Evolutionary conservation across 2,888 invertebrate species (phyloP).

Genomic region (Rotaria sp.): DNA sequence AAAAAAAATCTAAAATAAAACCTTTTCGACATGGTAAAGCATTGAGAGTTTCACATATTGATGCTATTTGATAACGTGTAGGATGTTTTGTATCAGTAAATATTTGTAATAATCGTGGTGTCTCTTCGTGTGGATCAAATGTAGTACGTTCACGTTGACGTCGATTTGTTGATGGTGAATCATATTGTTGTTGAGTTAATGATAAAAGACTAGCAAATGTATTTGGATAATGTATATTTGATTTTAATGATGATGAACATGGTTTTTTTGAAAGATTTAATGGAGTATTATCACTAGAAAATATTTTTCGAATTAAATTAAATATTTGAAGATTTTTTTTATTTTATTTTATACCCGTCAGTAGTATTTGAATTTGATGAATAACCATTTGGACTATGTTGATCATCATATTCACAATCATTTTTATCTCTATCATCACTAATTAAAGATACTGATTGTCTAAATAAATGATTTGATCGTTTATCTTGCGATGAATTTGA

Average conservation of each 20-base stretch:
- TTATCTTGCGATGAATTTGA: neutral
- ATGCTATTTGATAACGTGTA: constrained; percentile 86
- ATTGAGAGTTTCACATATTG: constrained; percentile 87
- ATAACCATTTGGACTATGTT: neutral
- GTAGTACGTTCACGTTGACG: constrained; percentile 76
- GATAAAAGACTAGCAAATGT: neutral
- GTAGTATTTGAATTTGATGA: neutral
- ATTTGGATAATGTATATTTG: constrained; percentile 1
- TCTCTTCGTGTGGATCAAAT: constrained; percentile 88
- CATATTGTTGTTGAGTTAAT: neutral
- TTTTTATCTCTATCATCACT: neutral
- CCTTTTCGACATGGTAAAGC: constrained; percentile 74
- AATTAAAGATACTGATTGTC: neutral
- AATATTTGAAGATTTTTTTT: neutral
- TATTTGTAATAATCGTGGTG: constrained; percentile 91
- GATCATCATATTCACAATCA: neutral
- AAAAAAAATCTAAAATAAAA: neutral
- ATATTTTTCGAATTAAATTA: neutral
- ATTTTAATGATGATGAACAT: neutral
- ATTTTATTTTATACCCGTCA: neutral
- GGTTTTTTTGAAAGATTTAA: constrained; percentile 12
- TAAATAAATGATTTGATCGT: constrained; percentile 4
- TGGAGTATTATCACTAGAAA: constrained; percentile 1
- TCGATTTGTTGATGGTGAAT: constrained; percentile 4
- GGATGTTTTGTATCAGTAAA: constrained; percentile 95